phyloP scores from a whole-genome alignment of 1,140 invertebrate species.

The Copidosoma floridanum region DNA sequence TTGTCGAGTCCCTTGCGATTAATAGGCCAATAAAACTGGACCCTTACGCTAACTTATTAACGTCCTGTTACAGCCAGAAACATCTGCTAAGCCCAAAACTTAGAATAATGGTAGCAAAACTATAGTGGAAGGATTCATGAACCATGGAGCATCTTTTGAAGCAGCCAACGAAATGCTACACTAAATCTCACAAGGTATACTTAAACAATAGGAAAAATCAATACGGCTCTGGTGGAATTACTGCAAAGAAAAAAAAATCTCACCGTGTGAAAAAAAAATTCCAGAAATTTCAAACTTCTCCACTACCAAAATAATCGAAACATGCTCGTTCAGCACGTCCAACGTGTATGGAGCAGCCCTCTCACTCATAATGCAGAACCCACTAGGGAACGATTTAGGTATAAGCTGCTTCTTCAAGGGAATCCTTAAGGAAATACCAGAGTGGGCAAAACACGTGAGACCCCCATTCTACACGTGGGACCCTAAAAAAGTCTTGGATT shows the following conservation, averaged over 20 bases:
- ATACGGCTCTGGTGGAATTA: conserved; percentile 16
- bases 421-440: conserved; percentile 16
- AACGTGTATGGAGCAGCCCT: conserved; percentile 17
- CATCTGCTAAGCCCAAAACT: no score
- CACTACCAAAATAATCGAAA: not conserved
- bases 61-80: not conserved
- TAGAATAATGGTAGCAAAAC: conserved; percentile 30
- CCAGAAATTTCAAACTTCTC: conserved; percentile 7
- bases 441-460: no score
- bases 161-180: conserved; percentile 22
- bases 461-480: no score
- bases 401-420: conserved; percentile 20
- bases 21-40: not conserved
- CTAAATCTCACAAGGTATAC: conserved; percentile 1
- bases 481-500: no score
- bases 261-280: not conserved
- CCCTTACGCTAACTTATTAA: not conserved
- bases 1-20: not conserved
- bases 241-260: conserved; percentile 5
- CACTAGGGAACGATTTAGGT: not conserved
- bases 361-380: conserved; percentile 8
- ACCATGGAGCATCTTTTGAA: conserved; percentile 21
- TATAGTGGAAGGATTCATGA: conserved; percentile 33
- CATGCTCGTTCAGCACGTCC: conserved; percentile 17
- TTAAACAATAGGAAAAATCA: conserved; percentile 6